Conservation (phyloP, 1,140 invertebrate genomes). For the Musca vetustissima region DNA sequence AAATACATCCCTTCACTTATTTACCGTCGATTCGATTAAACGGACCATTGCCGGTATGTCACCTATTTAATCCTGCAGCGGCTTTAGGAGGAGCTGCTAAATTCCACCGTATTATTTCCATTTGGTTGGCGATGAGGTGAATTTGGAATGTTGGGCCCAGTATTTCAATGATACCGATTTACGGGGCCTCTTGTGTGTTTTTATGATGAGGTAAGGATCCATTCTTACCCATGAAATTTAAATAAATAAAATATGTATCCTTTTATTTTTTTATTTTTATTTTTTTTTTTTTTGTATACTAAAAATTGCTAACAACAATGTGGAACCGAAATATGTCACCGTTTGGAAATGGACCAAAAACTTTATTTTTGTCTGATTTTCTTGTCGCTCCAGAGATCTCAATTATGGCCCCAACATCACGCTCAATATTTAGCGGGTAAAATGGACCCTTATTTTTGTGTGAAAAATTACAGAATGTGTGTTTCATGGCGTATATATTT, state of each 20-base stretch:
- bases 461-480: no score
- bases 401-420: no score
- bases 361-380: no score
- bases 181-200: constrained; percentile 75
- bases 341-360: no score
- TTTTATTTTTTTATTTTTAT: no score
- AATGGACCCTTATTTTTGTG: no score
- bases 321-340: constrained; percentile 65
- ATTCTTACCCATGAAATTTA: no score
- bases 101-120: constrained; percentile 74
- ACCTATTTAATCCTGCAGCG: constrained; percentile 70
- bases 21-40: constrained; percentile 69
- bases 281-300: constrained; percentile 50
- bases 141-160: constrained; percentile 74
- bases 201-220: constrained; percentile 61
- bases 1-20: constrained; percentile 77
- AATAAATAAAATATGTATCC: no score
- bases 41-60: constrained; percentile 78
- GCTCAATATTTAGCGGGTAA: no score
- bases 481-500: no score
- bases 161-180: constrained; percentile 74
- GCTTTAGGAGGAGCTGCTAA: constrained; percentile 68
- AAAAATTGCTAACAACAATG: constrained; percentile 66
- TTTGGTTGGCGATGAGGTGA: constrained; percentile 82
- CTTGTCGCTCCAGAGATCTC: no score